These are phyloP conservation scores for Tetraneura akinire DNA, from an alignment of 1,140 invertebrate species.

Conservation along the genomic window DNA sequence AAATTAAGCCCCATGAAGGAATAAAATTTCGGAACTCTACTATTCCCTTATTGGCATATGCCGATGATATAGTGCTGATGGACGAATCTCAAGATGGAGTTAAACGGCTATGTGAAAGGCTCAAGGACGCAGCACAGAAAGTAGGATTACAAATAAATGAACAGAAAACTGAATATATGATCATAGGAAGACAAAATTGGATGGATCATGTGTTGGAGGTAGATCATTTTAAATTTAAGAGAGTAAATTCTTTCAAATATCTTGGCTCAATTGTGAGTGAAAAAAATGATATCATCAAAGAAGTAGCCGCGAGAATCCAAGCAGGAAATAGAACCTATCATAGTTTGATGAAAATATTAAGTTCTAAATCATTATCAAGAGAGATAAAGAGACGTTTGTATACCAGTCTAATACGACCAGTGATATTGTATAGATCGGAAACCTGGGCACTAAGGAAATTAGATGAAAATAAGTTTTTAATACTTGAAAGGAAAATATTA, in stretches of 20 bases:
- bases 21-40: constrained; percentile 42
- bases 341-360: constrained; percentile 22
- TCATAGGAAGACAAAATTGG: constrained; percentile 24
- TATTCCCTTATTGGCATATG: constrained; percentile 53
- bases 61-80: constrained; percentile 53
- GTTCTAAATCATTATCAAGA: constrained; percentile 31
- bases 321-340: constrained; percentile 23
- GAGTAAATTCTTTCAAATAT: constrained; percentile 12
- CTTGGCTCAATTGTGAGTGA: constrained; percentile 7
- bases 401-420: constrained; percentile 38
- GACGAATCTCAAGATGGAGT: constrained; percentile 52
- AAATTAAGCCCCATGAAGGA: constrained; percentile 31
- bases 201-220: neutral
- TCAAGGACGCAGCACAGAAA: constrained; percentile 51
- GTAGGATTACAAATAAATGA: constrained; percentile 48
- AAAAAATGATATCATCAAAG: constrained; percentile 33
- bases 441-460: no score
- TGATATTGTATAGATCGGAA: no score
- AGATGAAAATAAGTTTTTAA: no score
- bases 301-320: constrained; percentile 37
- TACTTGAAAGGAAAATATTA: no score
- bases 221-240: constrained; percentile 30
- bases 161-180: constrained; percentile 51
- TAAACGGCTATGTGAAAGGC: constrained; percentile 47
- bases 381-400: constrained; percentile 31